Conservation (phyloP, 1,140 invertebrate species). For the Drosophila santomea region DNA sequence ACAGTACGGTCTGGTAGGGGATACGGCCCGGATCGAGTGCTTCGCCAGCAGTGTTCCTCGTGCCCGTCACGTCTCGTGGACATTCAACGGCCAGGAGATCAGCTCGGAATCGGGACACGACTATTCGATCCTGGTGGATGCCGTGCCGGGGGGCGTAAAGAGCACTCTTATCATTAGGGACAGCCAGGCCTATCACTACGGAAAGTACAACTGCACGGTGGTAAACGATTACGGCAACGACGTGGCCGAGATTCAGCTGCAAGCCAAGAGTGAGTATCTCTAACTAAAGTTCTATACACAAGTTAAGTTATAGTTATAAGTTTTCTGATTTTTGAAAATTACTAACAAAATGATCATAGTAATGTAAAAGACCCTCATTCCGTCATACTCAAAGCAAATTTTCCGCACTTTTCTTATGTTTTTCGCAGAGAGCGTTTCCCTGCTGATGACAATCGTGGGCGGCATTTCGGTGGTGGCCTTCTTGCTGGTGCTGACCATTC, state of each 20-base stretch:
- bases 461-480: conserved; percentile 70
- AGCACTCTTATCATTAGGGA: conserved; percentile 94
- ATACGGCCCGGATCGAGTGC: conserved; percentile 94
- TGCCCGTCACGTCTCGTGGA: conserved; percentile 93
- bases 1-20: conserved; percentile 93
- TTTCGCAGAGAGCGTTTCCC: conserved; percentile 68
- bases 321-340: no score
- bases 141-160: conserved; percentile 88
- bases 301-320: no score
- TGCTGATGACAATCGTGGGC: conserved; percentile 75
- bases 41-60: conserved; percentile 94
- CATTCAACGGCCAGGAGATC: conserved; percentile 92
- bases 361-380: no score
- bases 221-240: conserved; percentile 95
- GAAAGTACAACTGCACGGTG: conserved; percentile 97
- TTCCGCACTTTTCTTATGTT: neutral
- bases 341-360: no score
- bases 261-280: conserved; percentile 90
- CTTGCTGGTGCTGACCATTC: conserved; percentile 69
- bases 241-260: conserved; percentile 91
- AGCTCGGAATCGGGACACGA: conserved; percentile 88
- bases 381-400: neutral
- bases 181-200: conserved; percentile 94
- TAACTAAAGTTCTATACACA: no score
- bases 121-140: conserved; percentile 88